These are phyloP conservation scores for Trachelus stipa DNA, from an alignment of 2,888 invertebrate genomes.

Conservation along the genomic window DNA sequence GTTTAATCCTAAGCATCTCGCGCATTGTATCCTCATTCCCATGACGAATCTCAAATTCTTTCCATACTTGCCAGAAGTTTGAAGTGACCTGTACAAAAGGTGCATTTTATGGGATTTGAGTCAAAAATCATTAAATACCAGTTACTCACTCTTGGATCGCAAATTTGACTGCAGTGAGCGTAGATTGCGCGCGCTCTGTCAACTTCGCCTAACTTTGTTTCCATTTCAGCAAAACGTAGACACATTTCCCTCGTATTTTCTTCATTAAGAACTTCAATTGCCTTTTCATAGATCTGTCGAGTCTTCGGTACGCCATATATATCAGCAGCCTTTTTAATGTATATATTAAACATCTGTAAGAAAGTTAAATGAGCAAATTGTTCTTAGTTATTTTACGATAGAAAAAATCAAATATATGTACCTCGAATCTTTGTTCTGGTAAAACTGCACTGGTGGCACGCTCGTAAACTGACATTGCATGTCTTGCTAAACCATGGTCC, in stretches of 20 bases:
- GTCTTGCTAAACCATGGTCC: constrained; percentile 95
- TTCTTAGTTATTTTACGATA: neutral
- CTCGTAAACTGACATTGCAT: constrained; percentile 99
- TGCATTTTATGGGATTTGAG: constrained; percentile 9
- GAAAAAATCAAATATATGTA: constrained; percentile 41
- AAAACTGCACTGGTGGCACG: constrained; percentile 92
- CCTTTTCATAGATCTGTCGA: constrained; percentile 96
- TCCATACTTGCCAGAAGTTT: constrained; percentile 99
- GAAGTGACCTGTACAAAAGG: constrained; percentile 73
- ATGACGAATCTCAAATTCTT: constrained; percentile 98
- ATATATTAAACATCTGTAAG: constrained; percentile 92
- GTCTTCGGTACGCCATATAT: constrained; percentile 98
- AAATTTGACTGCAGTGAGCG: constrained; percentile 98
- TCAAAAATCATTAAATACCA: constrained; percentile 1
- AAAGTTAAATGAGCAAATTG: constrained; percentile 3
- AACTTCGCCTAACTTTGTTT: constrained; percentile 97
- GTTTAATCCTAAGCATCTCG: constrained; percentile 97
- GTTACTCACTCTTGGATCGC: constrained; percentile 91
- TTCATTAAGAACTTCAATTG: constrained; percentile 93
- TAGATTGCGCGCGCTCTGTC: constrained; percentile 97
- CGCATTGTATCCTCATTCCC: constrained; percentile 99
- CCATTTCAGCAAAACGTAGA: constrained; percentile 95
- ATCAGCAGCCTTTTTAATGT: constrained; percentile 97
- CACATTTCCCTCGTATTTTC: constrained; percentile 96
- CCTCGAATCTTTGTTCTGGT: constrained; percentile 93